Evolutionary conservation across 2,113 vertebrate species (phyloP).

Genomic region (Malurus alboscapulatus): DNA sequence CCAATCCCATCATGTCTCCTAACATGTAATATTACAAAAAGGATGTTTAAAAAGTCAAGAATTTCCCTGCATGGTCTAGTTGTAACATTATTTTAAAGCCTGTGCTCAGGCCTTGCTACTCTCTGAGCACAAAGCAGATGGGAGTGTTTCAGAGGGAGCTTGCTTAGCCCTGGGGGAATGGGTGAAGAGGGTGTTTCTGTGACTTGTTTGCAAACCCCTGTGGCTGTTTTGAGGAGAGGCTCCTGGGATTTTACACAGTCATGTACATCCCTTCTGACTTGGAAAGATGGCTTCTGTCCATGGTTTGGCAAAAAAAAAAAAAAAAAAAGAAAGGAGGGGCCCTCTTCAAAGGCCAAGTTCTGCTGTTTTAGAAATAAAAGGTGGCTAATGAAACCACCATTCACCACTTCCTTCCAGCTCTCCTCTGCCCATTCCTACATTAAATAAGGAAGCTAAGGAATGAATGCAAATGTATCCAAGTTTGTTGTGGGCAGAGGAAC

Average conservation of each 20-base stretch:
- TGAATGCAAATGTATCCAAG: fast-evolving
- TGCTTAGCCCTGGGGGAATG: background rate
- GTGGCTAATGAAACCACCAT: background rate
- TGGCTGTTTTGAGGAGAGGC: constrained; percentile 25
- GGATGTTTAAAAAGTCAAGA: background rate
- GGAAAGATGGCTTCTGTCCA: constrained; percentile 24
- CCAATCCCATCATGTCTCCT: background rate
- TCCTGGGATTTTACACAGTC: constrained; percentile 2
- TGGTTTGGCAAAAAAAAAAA: background rate
- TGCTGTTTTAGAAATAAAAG: background rate
- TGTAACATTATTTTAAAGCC: background rate
- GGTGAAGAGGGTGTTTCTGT: constrained; percentile 17
- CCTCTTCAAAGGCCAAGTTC: background rate
- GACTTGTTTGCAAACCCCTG: constrained; percentile 38
- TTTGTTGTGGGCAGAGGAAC: background rate
- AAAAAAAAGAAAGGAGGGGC: background rate
- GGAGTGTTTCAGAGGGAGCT: constrained; percentile 7
- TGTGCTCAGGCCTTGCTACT: background rate
- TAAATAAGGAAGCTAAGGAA: background rate
- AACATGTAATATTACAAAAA: background rate
- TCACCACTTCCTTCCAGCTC: background rate
- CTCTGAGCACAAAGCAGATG: background rate
- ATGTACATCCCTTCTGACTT: constrained; percentile 2
- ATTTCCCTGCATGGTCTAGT: background rate
- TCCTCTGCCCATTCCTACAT: background rate